A percentile compares a stretch with the other conserved stretches of the same genome.
Evolutionary conservation across 2,797 vertebrate genomes (phyloP).

Genomic region (Hyperoplus lanceolatus): DNA sequence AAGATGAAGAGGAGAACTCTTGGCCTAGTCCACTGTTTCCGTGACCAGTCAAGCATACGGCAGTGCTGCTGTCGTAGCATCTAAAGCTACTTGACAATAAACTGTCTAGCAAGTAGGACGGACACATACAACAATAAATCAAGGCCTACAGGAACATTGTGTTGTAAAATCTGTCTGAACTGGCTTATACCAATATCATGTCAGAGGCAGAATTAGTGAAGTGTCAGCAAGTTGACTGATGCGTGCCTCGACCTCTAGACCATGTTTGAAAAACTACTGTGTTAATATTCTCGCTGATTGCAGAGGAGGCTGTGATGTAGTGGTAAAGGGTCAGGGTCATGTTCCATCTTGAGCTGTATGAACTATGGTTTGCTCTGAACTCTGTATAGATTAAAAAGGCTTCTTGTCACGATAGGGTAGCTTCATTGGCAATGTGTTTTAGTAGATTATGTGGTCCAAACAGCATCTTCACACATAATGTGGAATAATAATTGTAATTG

Average conservation of each 20-base stretch:
- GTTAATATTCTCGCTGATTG: background rate
- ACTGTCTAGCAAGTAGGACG: constrained; percentile 13
- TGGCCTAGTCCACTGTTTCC: constrained; percentile 8
- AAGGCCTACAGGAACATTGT: background rate
- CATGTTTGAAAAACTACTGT: constrained; percentile 9
- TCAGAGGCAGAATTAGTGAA: constrained; percentile 12
- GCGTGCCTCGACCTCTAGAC: constrained; percentile 21
- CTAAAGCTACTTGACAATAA: background rate
- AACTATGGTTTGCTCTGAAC: background rate
- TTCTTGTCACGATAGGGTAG: background rate
- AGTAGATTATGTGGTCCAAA: background rate
- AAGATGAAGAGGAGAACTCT: constrained; percentile 35
- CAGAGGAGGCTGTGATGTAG: constrained; percentile 11
- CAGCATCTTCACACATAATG: background rate
- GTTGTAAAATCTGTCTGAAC: constrained; percentile 10
- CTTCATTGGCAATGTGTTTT: background rate
- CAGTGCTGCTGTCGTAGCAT: background rate
- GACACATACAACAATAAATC: constrained; percentile 16
- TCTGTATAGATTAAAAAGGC: background rate
- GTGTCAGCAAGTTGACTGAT: constrained; percentile 12
- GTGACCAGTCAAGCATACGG: constrained; percentile 8
- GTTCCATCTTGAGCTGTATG: background rate
- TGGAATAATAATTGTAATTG: background rate
- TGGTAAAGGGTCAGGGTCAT: background rate
- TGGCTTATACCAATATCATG: constrained; percentile 6